phyloP scores from a whole-genome alignment of 2,113 vertebrate species.

The Mellivora capensis region DNA sequence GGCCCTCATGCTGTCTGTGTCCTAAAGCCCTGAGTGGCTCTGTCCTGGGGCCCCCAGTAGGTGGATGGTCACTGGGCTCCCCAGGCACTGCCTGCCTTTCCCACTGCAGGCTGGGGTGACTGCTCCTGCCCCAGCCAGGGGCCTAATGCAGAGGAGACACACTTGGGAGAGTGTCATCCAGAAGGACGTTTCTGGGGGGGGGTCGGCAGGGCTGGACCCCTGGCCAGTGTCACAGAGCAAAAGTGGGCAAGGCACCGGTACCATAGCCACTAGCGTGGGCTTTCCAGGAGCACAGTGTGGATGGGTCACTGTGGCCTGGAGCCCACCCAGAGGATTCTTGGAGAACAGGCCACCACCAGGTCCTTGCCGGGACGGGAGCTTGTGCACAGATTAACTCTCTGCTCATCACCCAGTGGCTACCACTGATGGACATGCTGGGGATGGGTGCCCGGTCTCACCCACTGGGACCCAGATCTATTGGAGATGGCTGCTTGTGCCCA shows the following conservation, averaged over 20 bases:
- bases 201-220: too few relatives aligned
- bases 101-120: too few relatives aligned
- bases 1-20: too few relatives aligned
- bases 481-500: too few relatives aligned
- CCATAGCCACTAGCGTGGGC: accelerated
- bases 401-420: neutral
- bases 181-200: neutral
- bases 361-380: neutral
- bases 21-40: too few relatives aligned
- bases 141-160: accelerated
- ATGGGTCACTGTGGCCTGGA: neutral
- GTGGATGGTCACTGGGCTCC: neutral
- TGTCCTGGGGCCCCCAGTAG: too few relatives aligned
- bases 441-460: neutral
- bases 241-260: too few relatives aligned
- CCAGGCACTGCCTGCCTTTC: neutral
- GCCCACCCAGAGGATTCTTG: neutral
- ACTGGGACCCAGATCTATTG: too few relatives aligned
- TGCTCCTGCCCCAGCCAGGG: neutral
- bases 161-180: neutral
- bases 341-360: neutral
- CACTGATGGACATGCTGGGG: neutral
- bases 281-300: neutral
- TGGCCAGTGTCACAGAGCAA: neutral
- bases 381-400: neutral